A percentile compares a stretch with the other conserved stretches of the same genome.
These are phyloP conservation scores for Enteromius anoplus DNA, from an alignment of 2,797 vertebrate genomes.

Conservation along the genomic window DNA sequence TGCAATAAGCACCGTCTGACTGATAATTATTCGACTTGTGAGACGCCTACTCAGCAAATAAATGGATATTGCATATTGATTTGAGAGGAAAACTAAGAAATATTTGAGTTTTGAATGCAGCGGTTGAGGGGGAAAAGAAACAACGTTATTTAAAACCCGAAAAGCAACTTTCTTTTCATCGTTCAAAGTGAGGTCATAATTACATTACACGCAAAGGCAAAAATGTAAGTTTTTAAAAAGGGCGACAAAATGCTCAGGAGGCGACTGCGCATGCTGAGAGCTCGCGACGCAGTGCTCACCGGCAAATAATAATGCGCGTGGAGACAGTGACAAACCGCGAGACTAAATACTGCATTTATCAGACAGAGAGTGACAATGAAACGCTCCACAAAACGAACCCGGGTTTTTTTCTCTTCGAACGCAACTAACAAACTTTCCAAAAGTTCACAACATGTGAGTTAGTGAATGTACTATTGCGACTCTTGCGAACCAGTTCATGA, in stretches of 20 bases:
- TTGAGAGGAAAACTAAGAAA: neutral
- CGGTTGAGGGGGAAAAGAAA: neutral
- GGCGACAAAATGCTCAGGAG: slow-evolving; percentile 37
- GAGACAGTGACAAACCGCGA: neutral
- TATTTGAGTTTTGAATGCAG: neutral
- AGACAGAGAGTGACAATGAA: neutral
- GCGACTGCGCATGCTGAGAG: slow-evolving; percentile 24
- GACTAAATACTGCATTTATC: neutral
- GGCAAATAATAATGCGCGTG: slow-evolving; percentile 32
- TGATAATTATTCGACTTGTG: neutral
- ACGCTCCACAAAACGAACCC: neutral
- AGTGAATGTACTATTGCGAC: neutral
- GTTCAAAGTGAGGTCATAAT: neutral
- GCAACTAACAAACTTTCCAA: neutral
- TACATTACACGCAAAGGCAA: slow-evolving; percentile 6
- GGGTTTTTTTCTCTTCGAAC: neutral
- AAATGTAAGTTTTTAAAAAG: slow-evolving; percentile 40
- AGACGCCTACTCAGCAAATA: neutral
- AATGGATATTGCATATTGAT: neutral
- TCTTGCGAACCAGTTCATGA: neutral
- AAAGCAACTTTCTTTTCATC: too few relatives aligned
- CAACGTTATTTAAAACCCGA: neutral
- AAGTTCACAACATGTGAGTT: neutral
- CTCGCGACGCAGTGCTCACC: slow-evolving; percentile 36
- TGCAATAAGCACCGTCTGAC: neutral